Evolutionary conservation across 2,888 invertebrate species (phyloP).

Genomic region (Deilephila elpenor): DNA sequence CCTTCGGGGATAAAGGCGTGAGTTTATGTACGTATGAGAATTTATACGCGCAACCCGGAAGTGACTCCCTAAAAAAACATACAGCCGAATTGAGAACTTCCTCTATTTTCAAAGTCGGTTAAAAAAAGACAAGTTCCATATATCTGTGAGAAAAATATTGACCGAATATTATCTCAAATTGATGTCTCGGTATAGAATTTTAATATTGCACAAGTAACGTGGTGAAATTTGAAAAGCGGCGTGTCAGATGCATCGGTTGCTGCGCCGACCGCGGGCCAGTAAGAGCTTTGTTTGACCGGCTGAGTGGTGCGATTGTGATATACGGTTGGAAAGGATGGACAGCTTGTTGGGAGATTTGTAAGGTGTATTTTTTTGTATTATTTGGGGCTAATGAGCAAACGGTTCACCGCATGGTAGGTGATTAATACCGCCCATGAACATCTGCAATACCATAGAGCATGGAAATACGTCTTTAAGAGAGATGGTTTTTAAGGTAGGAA

Average conservation of each 20-base stretch:
- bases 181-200: constrained; percentile 3
- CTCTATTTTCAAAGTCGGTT: too few relatives aligned
- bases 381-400: too few relatives aligned
- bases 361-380: too few relatives aligned
- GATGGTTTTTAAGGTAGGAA: too few relatives aligned
- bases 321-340: not conserved
- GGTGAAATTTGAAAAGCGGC: constrained; percentile 14
- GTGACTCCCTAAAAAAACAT: not conserved
- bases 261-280: constrained; percentile 37
- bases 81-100: too few relatives aligned
- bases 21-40: too few relatives aligned
- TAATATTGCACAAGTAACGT: not conserved
- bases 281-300: constrained; percentile 3
- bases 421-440: too few relatives aligned
- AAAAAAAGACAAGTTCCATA: not conserved
- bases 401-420: too few relatives aligned
- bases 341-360: not conserved
- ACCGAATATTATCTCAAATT: not conserved
- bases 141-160: not conserved
- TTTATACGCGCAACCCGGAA: not conserved
- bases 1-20: too few relatives aligned
- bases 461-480: too few relatives aligned
- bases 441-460: too few relatives aligned
- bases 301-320: not conserved
- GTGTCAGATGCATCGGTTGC: constrained; percentile 29